phyloP scores from a whole-genome alignment of 2,113 vertebrate species.

The Peromyscus leucopus region DNA sequence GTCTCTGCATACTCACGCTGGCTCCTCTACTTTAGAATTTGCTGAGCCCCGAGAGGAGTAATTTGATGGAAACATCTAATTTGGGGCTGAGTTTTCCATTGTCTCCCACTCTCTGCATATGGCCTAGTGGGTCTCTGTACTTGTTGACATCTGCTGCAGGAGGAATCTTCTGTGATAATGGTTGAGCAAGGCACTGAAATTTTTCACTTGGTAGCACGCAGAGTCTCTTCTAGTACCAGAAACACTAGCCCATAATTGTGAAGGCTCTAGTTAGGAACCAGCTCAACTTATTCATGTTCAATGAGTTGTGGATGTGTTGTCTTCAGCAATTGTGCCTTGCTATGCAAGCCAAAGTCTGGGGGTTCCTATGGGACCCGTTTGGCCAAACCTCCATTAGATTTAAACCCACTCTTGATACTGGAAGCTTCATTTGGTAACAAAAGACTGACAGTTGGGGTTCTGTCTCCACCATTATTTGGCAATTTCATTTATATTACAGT shows the following conservation, averaged over 20 bases:
- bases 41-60: neutral
- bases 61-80: neutral
- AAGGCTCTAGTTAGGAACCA: neutral
- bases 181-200: neutral
- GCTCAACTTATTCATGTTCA: neutral
- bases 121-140: neutral
- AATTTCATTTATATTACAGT: too few species aligned
- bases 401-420: too few species aligned
- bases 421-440: too few species aligned
- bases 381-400: too few species aligned
- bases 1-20: neutral
- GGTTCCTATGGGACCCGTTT: too few species aligned
- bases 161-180: neutral
- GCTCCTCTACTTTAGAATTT: neutral
- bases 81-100: neutral
- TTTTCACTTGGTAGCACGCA: neutral
- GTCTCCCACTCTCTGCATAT: neutral
- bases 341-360: neutral
- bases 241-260: neutral
- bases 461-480: too few species aligned
- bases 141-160: neutral
- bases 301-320: neutral
- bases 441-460: too few species aligned
- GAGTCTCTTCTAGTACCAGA: neutral
- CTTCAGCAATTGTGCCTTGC: neutral